phyloP scores from a whole-genome alignment of 2,113 vertebrate species.

The Elaphurus davidianus region DNA sequence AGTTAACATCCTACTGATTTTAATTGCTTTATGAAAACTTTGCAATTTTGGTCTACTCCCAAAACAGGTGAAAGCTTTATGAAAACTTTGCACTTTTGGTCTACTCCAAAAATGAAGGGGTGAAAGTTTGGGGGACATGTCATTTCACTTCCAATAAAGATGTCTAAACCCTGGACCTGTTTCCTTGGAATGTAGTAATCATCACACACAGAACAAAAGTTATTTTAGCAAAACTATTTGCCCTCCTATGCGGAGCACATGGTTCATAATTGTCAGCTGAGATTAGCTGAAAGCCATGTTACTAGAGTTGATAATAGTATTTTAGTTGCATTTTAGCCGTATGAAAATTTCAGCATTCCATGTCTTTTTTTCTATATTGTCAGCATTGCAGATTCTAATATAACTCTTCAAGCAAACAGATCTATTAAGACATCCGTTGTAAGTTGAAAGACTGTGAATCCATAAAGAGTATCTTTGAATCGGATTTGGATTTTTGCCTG shows the following conservation, averaged over 20 bases:
- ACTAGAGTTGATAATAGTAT: background rate
- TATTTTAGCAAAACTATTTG: background rate
- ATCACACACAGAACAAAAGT: background rate
- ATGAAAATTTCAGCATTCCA: background rate
- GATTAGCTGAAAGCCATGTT: background rate
- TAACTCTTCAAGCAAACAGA: background rate
- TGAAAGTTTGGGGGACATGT: background rate
- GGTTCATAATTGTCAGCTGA: background rate
- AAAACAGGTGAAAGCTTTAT: background rate
- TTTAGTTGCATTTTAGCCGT: background rate
- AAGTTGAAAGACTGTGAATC: background rate
- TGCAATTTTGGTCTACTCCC: background rate
- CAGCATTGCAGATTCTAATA: background rate
- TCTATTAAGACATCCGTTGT: background rate
- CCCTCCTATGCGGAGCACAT: background rate
- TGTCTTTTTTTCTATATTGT: background rate
- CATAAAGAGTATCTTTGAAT: background rate
- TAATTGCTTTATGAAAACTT: constrained; percentile 3
- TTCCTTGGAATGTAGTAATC: background rate
- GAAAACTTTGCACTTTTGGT: background rate
- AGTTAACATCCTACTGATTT: background rate
- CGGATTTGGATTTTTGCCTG: background rate
- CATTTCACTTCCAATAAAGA: background rate
- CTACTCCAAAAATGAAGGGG: background rate
- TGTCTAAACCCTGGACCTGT: background rate